These are phyloP conservation scores for Cettia cetti DNA, from an alignment of 2,113 vertebrate genomes.

Conservation along the genomic window DNA sequence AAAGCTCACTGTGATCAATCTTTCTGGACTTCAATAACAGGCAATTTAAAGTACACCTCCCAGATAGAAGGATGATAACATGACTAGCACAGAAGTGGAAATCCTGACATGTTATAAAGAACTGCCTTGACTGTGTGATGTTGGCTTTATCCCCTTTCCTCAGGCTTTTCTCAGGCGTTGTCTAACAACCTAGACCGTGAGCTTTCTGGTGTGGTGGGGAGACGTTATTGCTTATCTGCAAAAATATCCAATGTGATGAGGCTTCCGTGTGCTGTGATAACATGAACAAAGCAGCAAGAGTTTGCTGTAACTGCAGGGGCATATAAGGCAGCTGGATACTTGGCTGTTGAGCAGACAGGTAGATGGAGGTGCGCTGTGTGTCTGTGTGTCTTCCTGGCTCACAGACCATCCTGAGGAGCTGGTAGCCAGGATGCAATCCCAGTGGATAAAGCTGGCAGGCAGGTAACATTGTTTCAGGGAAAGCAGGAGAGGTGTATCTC, in stretches of 20 bases:
- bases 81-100: neutral
- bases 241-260: neutral
- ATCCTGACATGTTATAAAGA: neutral
- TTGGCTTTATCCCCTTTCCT: neutral
- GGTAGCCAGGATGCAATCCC: neutral
- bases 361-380: neutral
- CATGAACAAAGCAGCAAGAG: neutral
- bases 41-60: neutral
- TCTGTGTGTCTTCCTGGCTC: neutral
- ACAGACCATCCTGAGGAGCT: accelerated
- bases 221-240: neutral
- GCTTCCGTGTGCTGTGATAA: neutral
- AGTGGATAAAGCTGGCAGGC: neutral
- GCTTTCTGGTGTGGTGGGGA: neutral
- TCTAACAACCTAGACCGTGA: neutral
- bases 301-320: neutral
- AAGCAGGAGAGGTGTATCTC: neutral
- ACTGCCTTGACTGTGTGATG: neutral
- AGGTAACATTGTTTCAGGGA: neutral
- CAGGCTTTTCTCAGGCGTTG: neutral
- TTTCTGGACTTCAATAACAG: neutral
- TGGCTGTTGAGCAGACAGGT: neutral
- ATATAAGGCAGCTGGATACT: neutral
- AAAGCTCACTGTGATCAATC: neutral
- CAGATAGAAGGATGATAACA: neutral